These are phyloP conservation scores for Oscheius sp. DNA, from an alignment of 2,888 invertebrate genomes.

Conservation along the genomic window DNA sequence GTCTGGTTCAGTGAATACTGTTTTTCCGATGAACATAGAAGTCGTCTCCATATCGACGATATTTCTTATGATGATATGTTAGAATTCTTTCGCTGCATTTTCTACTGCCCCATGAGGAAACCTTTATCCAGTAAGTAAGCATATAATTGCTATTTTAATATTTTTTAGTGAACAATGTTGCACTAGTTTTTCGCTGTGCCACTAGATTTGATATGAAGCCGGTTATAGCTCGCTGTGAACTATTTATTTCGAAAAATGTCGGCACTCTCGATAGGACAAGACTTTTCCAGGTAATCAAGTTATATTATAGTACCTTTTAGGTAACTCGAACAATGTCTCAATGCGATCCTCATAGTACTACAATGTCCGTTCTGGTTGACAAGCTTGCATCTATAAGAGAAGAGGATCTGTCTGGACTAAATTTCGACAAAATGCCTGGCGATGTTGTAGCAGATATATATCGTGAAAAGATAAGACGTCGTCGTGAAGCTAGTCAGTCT, in stretches of 20 bases:
- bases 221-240: conserved; percentile 58
- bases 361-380: conserved; percentile 57
- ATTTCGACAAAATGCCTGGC: conserved; percentile 54
- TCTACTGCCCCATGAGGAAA: conserved; percentile 61
- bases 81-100: conserved; percentile 60
- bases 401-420: conserved; percentile 47
- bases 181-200: conserved; percentile 52
- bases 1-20: conserved; percentile 53
- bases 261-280: conserved; percentile 50
- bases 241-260: conserved; percentile 53
- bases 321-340: conserved; percentile 56
- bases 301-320: conserved; percentile 37
- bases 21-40: conserved; percentile 38
- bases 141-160: neutral
- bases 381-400: conserved; percentile 52
- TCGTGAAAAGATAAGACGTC: conserved; percentile 45
- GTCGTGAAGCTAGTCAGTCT: conserved; percentile 8
- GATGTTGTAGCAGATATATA: conserved; percentile 58
- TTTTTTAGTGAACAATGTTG: conserved; percentile 52
- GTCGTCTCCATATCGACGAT: conserved; percentile 47
- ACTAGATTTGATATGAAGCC: conserved; percentile 57
- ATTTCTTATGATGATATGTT: conserved; percentile 50
- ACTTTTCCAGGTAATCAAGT: conserved; percentile 53
- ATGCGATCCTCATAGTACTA: conserved; percentile 58
- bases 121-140: conserved; percentile 53